phyloP scores from a whole-genome alignment of 2,113 vertebrate genomes.

The Turnix velox region DNA sequence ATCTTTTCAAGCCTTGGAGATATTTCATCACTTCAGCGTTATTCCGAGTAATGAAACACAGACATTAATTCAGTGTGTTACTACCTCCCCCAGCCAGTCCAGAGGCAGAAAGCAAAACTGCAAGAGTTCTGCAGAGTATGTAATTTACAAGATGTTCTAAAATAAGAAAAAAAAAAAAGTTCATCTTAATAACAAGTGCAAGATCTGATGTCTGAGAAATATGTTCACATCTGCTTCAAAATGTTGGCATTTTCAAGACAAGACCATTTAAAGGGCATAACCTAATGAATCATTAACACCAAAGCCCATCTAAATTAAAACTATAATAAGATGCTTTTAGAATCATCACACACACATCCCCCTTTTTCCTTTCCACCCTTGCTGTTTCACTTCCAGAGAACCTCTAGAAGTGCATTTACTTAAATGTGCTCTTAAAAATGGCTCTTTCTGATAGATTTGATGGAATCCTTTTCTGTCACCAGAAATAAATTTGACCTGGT shows the following conservation, averaged over 20 bases:
- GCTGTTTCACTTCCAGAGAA: slow-evolving; percentile 25
- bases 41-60: slow-evolving; percentile 31
- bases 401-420: slow-evolving; percentile 1
- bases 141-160: slow-evolving; percentile 29
- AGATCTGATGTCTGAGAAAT: slow-evolving; percentile 45
- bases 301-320: slow-evolving; percentile 69
- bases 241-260: slow-evolving; percentile 64
- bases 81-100: slow-evolving; percentile 24
- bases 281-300: slow-evolving; percentile 66
- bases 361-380: neutral
- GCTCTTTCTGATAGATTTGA: neutral
- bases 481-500: neutral
- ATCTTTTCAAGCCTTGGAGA: neutral
- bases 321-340: slow-evolving; percentile 56
- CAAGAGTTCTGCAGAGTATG: neutral
- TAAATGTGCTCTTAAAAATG: slow-evolving; percentile 19
- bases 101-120: slow-evolving; percentile 35
- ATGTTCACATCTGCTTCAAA: slow-evolving; percentile 44
- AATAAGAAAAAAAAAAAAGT: neutral
- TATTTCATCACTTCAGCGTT: neutral
- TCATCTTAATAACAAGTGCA: slow-evolving; percentile 15
- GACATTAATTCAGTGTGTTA: slow-evolving; percentile 37
- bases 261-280: slow-evolving; percentile 65
- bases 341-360: neutral
- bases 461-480: neutral